Evolutionary conservation across 2,113 vertebrate genomes (phyloP), one percentile per base, ranked within the genome.

Genomic region (Entomyzon cyanotis): DNA sequence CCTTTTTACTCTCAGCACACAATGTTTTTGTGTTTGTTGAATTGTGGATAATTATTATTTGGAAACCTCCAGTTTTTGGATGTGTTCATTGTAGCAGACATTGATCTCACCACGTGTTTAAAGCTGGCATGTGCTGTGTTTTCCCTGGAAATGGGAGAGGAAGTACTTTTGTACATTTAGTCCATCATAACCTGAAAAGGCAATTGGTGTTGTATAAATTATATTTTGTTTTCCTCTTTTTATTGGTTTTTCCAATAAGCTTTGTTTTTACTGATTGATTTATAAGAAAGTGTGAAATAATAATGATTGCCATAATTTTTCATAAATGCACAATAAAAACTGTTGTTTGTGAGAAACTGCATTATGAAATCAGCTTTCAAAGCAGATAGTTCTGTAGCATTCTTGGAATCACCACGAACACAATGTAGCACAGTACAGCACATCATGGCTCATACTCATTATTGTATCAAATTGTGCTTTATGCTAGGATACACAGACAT

Each of bases 381-480:
- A 91, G 42, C 60, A 82, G 62, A 33, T 87, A 33, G 4, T 63
- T 79, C 35, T 91, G 19, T 73, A 49, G 35, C 24, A 18, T 91
- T 94, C 65, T 70, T 77, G 41, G 59, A 84, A 84, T 83, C 14
- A 15, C 81, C 33, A 12, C 6, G 5, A 91, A 15, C n/a, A 41
- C 1, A 2, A 8, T 0, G 0, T 63, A 71, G 47, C 41, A 44
- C 74, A 71, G 8, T 39, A 24, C 46, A 87, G 62, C 63, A 19
- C 69, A 41, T 83, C 80, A 15, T 70, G 41, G 76, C 67, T 53
- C 49, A 25, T 73, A 31, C n/a, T 96, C 84, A 71, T 73, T 95
- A 37, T 65, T 50, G 27, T 95, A 84, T 93, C 77, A 84, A 80
- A 80, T 78, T 69, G 39, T 93, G 44, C 71, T 89, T 96, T 83